These are phyloP conservation scores for Terrapene triunguis DNA, from an alignment of 2,113 vertebrate species.

Conservation along the genomic window DNA sequence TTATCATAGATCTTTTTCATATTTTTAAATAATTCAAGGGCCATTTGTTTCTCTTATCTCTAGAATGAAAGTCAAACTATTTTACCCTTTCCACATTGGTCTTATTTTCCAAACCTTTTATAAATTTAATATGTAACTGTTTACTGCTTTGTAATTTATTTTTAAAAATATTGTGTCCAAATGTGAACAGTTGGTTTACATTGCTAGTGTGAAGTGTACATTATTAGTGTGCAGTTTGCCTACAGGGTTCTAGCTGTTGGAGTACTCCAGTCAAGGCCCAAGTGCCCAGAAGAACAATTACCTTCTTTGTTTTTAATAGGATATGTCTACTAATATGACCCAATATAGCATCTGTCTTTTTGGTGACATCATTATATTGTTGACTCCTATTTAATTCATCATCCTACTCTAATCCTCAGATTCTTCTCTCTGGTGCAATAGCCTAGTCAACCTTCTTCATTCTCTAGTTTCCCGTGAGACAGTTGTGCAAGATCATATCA, in stretches of 20 bases:
- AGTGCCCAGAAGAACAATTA: constrained; percentile 48
- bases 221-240: background rate
- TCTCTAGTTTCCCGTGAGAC: constrained; percentile 54
- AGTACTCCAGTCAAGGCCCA: constrained; percentile 7
- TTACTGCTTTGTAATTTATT: background rate
- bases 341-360: constrained; percentile 53
- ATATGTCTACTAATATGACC: constrained; percentile 37
- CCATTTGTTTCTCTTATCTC: background rate
- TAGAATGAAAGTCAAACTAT: background rate
- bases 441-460: background rate
- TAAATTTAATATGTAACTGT: background rate
- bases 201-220: background rate
- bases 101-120: background rate
- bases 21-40: background rate
- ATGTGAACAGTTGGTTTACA: background rate
- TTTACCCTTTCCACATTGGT: background rate
- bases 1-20: background rate
- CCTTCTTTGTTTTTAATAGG: constrained; percentile 61
- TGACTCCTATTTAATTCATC: constrained; percentile 61
- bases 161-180: background rate
- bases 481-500: constrained; percentile 53
- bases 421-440: constrained; percentile 19
- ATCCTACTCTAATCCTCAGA: constrained; percentile 22
- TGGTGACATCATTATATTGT: constrained; percentile 36
- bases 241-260: background rate